A percentile compares a stretch with the other conserved stretches of the same genome.
Conservation (phyloP, 2,797 vertebrate species). For the Pogoniulus pusillus region DNA sequence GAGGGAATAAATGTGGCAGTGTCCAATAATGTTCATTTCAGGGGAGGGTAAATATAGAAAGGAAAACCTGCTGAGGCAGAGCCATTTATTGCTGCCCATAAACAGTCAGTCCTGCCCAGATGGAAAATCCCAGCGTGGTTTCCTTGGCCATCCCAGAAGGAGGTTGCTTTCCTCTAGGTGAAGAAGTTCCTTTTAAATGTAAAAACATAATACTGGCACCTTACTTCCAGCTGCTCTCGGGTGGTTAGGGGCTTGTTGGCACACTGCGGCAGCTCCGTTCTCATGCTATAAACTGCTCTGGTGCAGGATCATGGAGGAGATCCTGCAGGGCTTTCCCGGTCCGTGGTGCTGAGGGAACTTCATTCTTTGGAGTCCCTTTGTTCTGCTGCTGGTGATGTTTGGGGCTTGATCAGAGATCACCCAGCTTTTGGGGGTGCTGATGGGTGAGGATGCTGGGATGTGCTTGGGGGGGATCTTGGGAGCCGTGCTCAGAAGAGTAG, state of each 20-base stretch:
- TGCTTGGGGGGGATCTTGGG: accelerated
- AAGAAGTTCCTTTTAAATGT: conserved; percentile 54
- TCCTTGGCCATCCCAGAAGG: conserved; percentile 51
- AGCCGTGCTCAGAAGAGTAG: no score
- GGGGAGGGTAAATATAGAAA: conserved; percentile 71
- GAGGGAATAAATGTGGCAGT: conserved; percentile 43
- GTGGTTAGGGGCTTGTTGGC: conserved; percentile 30
- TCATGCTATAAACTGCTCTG: not conserved
- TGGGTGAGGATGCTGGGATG: not conserved
- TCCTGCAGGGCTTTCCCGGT: conserved; percentile 30
- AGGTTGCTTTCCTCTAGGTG: conserved; percentile 60
- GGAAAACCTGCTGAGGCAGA: conserved; percentile 69
- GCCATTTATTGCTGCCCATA: conserved; percentile 66
- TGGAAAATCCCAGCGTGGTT: conserved; percentile 71
- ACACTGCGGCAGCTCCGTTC: conserved; percentile 17
- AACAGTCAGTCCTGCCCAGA: conserved; percentile 60
- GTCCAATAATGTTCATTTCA: conserved; percentile 68
- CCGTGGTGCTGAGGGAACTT: not conserved
- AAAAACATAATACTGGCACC: conserved; percentile 14
- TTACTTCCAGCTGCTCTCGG: conserved; percentile 36
- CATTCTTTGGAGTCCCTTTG: not conserved
- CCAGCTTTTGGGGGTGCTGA: not conserved
- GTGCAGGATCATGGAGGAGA: not conserved
- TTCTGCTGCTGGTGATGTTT: not conserved
- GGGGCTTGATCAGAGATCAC: not conserved